These are phyloP conservation scores for Ophthalmotilapia sp. DNA, from an alignment of 2,113 vertebrate genomes.

Conservation along the genomic window DNA sequence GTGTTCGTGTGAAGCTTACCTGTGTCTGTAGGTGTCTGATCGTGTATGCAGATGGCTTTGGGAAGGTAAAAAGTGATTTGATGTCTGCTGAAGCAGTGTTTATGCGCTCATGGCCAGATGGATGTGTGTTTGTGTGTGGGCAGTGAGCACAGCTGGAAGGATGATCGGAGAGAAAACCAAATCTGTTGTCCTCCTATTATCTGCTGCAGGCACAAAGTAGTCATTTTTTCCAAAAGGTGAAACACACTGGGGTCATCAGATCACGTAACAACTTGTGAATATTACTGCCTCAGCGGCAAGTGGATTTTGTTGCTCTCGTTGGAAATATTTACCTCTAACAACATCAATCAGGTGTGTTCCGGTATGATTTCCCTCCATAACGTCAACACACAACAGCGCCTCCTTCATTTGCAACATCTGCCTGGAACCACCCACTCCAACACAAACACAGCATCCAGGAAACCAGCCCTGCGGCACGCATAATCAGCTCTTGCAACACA, in stretches of 20 bases:
- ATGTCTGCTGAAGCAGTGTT: conserved; percentile 38
- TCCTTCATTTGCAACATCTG: conserved; percentile 71
- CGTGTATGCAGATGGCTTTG: conserved; percentile 38
- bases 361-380: neutral
- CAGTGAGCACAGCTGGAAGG: conserved; percentile 44
- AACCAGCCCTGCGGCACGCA: conserved; percentile 33
- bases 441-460: conserved; percentile 66
- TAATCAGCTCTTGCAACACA: conserved; percentile 60
- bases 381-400: conserved; percentile 48
- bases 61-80: conserved; percentile 30
- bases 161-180: neutral
- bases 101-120: conserved; percentile 33
- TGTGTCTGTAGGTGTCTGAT: conserved; percentile 21
- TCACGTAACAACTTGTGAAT: neutral
- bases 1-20: neutral
- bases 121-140: conserved; percentile 11
- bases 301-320: neutral
- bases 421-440: conserved; percentile 60
- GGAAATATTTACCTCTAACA: conserved; percentile 3
- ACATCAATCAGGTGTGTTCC: conserved; percentile 28
- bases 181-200: neutral
- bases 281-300: neutral
- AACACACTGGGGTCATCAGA: neutral
- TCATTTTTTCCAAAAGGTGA: neutral
- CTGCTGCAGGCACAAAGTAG: neutral